Conservation (phyloP, 2,113 vertebrate genomes). For the Boleophthalmus pectinirostris region DNA sequence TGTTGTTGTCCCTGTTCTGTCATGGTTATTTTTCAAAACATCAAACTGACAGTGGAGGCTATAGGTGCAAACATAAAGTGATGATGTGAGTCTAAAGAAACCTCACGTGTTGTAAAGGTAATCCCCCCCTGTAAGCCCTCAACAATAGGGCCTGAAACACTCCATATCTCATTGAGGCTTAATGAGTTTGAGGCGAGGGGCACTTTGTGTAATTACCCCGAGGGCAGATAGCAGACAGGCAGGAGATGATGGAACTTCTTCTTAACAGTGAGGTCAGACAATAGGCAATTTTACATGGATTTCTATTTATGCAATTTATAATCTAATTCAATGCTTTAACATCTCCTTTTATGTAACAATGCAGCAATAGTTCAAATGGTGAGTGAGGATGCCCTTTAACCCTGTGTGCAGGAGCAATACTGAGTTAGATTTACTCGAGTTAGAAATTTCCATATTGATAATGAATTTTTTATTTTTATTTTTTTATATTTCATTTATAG, state of each 20-base stretch:
- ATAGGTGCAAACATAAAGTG: neutral
- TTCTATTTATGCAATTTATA: neutral
- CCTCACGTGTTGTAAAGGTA: conserved; percentile 43
- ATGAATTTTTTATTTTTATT: too few relatives aligned
- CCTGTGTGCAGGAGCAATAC: neutral
- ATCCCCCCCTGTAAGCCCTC: conserved; percentile 48
- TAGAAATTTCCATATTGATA: too few relatives aligned
- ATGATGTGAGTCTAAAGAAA: conserved; percentile 5
- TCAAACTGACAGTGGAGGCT: neutral
- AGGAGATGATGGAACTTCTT: conserved; percentile 34
- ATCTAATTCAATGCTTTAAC: neutral
- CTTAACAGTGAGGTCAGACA: conserved; percentile 39
- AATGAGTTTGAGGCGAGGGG: conserved; percentile 50
- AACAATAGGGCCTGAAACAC: conserved; percentile 32
- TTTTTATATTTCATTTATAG: too few relatives aligned
- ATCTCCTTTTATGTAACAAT: neutral
- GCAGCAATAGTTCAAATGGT: neutral
- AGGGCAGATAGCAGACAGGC: conserved; percentile 45
- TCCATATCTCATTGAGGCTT: conserved; percentile 45
- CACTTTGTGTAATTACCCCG: conserved; percentile 70
- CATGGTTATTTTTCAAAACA: neutral
- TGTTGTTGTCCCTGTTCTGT: neutral
- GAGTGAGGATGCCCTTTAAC: neutral
- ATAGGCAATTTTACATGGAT: neutral
- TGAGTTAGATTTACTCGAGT: too few relatives aligned